A percentile compares a stretch with the other conserved stretches of the same genome.
These are phyloP conservation scores for Cosmia trapezina DNA, from an alignment of 2,888 invertebrate species.

Conservation along the genomic window DNA sequence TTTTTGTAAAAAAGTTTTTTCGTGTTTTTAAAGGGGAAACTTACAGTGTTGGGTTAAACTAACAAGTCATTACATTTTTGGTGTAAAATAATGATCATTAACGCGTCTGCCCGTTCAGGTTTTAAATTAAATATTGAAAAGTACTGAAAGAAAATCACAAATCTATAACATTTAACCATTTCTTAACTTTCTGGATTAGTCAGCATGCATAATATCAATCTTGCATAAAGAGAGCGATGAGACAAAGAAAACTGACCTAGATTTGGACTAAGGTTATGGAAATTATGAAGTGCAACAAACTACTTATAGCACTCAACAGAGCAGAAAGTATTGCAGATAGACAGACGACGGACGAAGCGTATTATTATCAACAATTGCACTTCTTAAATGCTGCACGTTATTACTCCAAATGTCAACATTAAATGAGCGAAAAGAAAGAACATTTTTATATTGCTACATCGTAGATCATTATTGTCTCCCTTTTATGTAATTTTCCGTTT, in stretches of 20 bases:
- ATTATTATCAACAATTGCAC: slow-evolving; percentile 5
- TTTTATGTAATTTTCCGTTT: slow-evolving; percentile 54
- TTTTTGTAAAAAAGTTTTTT: too few relatives aligned
- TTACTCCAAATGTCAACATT: slow-evolving; percentile 16
- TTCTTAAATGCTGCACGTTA: slow-evolving; percentile 22
- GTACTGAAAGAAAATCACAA: not conserved
- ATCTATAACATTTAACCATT: too few relatives aligned
- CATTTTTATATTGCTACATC: slow-evolving; percentile 40
- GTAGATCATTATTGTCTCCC: slow-evolving; percentile 52
- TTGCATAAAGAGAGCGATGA: not conserved
- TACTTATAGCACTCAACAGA: slow-evolving; percentile 7
- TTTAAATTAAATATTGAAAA: slow-evolving; percentile 14
- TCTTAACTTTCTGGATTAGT: not conserved
- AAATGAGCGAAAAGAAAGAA: slow-evolving; percentile 24
- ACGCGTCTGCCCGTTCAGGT: slow-evolving; percentile 16
- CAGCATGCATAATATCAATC: not conserved
- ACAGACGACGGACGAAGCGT: not conserved
- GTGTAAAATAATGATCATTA: slow-evolving; percentile 33
- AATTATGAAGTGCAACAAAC: slow-evolving; percentile 11
- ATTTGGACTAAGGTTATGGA: slow-evolving; percentile 14
- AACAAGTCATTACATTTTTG: slow-evolving; percentile 52
- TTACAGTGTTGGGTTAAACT: slow-evolving; percentile 46
- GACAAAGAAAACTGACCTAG: slow-evolving; percentile 8
- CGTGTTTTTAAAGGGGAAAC: slow-evolving; percentile 52
- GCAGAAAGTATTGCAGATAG: slow-evolving; percentile 15